Base-by-base conservation (phyloP, 2,113 vertebrate genomes). In the Rhadina sibilatrix region DNA sequence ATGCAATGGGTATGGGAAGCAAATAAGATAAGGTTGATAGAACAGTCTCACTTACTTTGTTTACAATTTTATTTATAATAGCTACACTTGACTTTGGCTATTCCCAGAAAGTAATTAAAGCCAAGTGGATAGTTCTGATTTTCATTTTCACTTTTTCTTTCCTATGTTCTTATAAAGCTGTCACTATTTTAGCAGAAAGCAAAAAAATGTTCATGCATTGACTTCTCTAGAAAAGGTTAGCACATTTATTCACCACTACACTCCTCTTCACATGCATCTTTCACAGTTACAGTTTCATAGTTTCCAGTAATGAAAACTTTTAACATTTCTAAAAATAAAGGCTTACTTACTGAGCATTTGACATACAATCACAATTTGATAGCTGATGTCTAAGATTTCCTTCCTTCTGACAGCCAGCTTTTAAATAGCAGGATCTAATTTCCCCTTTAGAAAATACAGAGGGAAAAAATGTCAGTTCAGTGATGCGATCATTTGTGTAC, bases 371-470 rank as follows among this genome's bases (percentile, higher is more conserved):
- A n/a, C 79, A 93, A 40, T 97, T 96, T 10, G 95, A 95, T 13
- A 94, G 81, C 15, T 90, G 96, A 65, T 95, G 94, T 88, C 94
- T 96, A 63, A 93, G 90, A 72, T 92, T 95, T 93, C 92, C 97
- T 94, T 98, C 98, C 75, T 97, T 98, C 94, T 97, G 97, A 96
- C 96, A 97, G 66, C 97, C 98, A 89, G 98, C 95, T 92, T 98
- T 98, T 83, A 98, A 82, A 68, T 98, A 98, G 90, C 97, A 98
- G 85, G 98, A 98, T 75, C 93, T 96, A 90, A 98, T 97, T 87
- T 98, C 98, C 40, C 98, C 98, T 98, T 96, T 12, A 94, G 90
- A 93, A 68, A 57, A 95, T 4, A 50, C 5, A 93, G 46, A 69
- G 33, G 30, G 40, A 46, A 81, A 87, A 59, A 81, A 68, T 46